These are phyloP conservation scores for Charadrius vociferus DNA, from an alignment of 2,113 vertebrate species.

Conservation along the genomic window DNA sequence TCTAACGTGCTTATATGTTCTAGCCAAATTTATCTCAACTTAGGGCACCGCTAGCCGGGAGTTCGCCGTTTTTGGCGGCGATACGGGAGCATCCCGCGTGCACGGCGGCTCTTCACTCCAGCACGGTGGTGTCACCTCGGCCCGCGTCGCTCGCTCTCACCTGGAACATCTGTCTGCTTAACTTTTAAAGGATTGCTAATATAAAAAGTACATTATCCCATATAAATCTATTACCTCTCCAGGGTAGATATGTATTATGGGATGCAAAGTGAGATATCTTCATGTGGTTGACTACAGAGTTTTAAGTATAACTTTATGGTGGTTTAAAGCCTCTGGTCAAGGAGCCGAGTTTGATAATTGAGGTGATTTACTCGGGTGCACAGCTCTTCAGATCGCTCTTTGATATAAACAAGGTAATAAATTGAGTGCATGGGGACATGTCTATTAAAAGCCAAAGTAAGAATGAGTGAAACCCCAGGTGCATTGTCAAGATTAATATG, in stretches of 20 bases:
- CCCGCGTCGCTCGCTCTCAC: neutral
- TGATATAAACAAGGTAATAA: neutral
- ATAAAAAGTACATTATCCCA: neutral
- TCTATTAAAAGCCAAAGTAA: neutral
- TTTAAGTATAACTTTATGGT: neutral
- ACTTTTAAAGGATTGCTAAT: accelerated
- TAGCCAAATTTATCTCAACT: accelerated
- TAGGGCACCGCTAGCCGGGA: neutral
- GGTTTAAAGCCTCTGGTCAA: neutral
- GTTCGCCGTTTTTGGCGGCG: neutral
- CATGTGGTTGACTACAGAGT: neutral
- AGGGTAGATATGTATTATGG: neutral
- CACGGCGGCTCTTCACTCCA: no score
- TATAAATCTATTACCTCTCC: accelerated
- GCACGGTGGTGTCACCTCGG: accelerated
- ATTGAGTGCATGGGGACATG: neutral
- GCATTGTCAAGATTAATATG: neutral
- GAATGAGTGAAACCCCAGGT: neutral
- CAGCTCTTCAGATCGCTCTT: neutral
- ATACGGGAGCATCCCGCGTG: accelerated
- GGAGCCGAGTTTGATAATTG: neutral
- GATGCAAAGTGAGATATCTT: neutral
- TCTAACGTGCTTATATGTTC: neutral
- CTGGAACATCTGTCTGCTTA: accelerated
- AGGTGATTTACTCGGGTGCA: neutral